Evolutionary conservation across 2,888 invertebrate genomes (phyloP).

Genomic region (Cheilosia vulpina): DNA sequence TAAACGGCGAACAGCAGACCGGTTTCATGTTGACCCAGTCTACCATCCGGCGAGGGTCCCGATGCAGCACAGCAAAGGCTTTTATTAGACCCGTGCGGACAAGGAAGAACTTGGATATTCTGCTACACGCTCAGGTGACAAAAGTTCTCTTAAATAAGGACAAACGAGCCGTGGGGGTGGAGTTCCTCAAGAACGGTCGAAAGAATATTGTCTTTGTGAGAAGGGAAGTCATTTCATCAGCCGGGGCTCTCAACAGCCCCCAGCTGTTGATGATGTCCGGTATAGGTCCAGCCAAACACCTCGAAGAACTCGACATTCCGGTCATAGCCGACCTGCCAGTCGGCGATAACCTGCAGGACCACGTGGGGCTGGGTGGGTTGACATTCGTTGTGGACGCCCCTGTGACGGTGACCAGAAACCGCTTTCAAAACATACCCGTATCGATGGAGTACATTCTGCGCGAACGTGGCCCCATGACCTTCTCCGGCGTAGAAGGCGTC

Average conservation of each 20-base stretch:
- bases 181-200: constrained; percentile 88
- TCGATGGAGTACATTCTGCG: constrained; percentile 92
- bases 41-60: constrained; percentile 91
- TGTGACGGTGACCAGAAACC: constrained; percentile 89
- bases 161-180: constrained; percentile 90
- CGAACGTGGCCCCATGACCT: constrained; percentile 92
- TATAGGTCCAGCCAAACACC: constrained; percentile 91
- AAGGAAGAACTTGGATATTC: constrained; percentile 91
- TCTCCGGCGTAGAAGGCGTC: constrained; percentile 92
- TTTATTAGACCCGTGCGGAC: constrained; percentile 92
- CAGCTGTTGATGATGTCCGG: constrained; percentile 96
- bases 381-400: constrained; percentile 93
- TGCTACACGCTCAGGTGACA: constrained; percentile 90
- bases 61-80: constrained; percentile 95
- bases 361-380: constrained; percentile 93
- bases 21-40: constrained; percentile 95
- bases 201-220: constrained; percentile 88
- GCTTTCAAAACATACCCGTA: constrained; percentile 91
- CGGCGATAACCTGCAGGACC: constrained; percentile 94
- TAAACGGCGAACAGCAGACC: constrained; percentile 92
- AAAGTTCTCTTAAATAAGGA: constrained; percentile 89
- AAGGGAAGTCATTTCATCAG: constrained; percentile 92
- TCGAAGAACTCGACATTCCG: constrained; percentile 89
- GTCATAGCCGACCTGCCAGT: constrained; percentile 90
- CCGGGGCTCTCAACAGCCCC: constrained; percentile 94